Evolutionary conservation across 2,113 vertebrate species (phyloP).

Genomic region (Macaca fascicularis): DNA sequence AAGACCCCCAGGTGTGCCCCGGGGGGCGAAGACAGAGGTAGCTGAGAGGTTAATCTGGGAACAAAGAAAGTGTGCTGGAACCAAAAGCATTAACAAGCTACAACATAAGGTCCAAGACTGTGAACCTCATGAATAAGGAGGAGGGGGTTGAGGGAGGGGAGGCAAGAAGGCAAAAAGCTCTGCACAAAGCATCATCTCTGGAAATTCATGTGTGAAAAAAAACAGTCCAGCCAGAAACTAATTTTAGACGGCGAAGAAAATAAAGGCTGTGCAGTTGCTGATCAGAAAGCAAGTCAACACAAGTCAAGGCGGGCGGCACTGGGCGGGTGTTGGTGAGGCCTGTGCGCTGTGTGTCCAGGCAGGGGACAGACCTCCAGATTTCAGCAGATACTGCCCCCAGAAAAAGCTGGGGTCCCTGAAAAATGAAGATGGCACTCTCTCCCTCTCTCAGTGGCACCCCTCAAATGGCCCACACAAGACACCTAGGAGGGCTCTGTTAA

Average conservation of each 20-base stretch:
- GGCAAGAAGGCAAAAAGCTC: background rate
- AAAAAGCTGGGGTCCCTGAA: background rate
- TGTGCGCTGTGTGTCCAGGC: background rate
- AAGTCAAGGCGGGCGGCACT: too few relatives aligned
- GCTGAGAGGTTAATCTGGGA: constrained; percentile 59
- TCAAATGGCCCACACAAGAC: fast-evolving
- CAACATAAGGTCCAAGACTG: constrained; percentile 39
- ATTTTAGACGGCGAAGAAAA: constrained; percentile 31
- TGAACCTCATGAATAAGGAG: constrained; percentile 7
- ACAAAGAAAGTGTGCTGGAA: constrained; percentile 58
- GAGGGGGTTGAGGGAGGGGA: background rate
- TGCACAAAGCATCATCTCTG: constrained; percentile 50
- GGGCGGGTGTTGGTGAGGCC: fast-evolving
- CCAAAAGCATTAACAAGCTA: background rate
- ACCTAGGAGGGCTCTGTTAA: background rate
- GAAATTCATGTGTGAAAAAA: constrained; percentile 38
- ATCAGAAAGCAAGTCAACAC: background rate
- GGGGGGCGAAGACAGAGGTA: constrained; percentile 40
- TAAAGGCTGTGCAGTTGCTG: background rate
- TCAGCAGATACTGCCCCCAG: fast-evolving
- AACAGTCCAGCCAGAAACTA: background rate
- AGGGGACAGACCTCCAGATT: fast-evolving
- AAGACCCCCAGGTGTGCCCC: constrained; percentile 63
- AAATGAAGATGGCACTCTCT: fast-evolving
- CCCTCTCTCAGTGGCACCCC: background rate